phyloP scores from a whole-genome alignment of 2,888 invertebrate genomes.

The Cistogaster globosa region DNA sequence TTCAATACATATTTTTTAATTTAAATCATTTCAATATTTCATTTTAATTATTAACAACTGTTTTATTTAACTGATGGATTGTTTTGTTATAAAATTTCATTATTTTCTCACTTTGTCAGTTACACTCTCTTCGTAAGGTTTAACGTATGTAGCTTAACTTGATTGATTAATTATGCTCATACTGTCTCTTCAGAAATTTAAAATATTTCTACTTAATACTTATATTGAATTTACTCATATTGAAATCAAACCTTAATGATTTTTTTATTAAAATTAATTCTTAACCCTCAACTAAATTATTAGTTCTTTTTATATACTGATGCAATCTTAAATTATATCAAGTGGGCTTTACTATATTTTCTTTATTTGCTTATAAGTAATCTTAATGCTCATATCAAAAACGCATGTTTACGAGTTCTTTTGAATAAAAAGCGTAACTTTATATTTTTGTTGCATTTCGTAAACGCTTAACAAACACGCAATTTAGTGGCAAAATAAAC shows the following conservation, averaged over 20 bases:
- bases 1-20: background rate
- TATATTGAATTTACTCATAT: background rate
- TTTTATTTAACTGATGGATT: constrained; percentile 30
- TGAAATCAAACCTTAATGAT: constrained; percentile 44
- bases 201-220: constrained; percentile 33
- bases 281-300: constrained; percentile 4
- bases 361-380: constrained; percentile 73
- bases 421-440: constrained; percentile 51
- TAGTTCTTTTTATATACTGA: constrained; percentile 10
- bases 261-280: constrained; percentile 44
- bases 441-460: constrained; percentile 39
- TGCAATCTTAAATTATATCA: constrained; percentile 40
- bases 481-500: constrained; percentile 63
- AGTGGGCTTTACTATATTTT: constrained; percentile 18
- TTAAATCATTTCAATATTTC: background rate
- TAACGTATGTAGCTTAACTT: background rate
- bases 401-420: constrained; percentile 74
- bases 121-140: background rate
- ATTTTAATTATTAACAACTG: background rate
- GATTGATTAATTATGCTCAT: constrained; percentile 30
- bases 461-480: constrained; percentile 72
- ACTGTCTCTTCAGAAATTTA: constrained; percentile 24
- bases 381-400: constrained; percentile 77
- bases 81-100: constrained; percentile 45
- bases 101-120: constrained; percentile 1